Evolutionary conservation across 2,888 invertebrate species (phyloP), one percentile per base, ranked within the genome.

Genomic region (Trilocha varians): DNA sequence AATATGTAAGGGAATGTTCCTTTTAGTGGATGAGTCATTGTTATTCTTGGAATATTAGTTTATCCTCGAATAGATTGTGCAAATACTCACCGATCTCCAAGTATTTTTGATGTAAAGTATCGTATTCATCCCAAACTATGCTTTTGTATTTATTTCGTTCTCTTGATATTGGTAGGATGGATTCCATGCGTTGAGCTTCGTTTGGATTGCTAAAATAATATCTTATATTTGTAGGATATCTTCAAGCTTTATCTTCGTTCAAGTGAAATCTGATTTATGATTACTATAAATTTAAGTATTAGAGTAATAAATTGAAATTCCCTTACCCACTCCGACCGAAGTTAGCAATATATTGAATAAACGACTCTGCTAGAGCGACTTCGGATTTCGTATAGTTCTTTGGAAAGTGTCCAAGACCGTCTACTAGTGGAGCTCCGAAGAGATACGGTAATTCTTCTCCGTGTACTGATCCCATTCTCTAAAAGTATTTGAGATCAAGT

Each of bases 371-470:
- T 43, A 97, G 80, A 1, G 93, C 92, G 42, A 93, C 88, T 80
- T 97, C 97, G 15, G 93, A 90, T 75, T 92, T 92, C 8, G 96
- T 94, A 78, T 95, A 97, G 85, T 96, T 96, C 65, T 89, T 91
- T 2, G 93, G 93, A 62, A 96, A 96, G 77, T 94, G 94, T 53
- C 89, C 93, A 68, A 88, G 89, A 3, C 93, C 93, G 50, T 94
- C 94, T 8, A 94, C 93, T 37, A 97, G 80, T 3, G 97, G 96
- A 8, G 96, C 96, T 32, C 97, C 97, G 62, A 97, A 96, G 50
- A 97, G 88, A 71, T 96, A 97, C 0, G 96, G 93, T 47, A 97
- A 80, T 62, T 97, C 97, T 74, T 97, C 97, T 0, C 96, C 96
- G 64, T 96, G 96, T 3, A 96, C 95, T 1, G 96, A 94, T 13